A percentile compares a stretch with the other conserved stretches of the same genome.
Conservation (phyloP, 1,140 invertebrate species). For the Mactra quadrangularis region DNA sequence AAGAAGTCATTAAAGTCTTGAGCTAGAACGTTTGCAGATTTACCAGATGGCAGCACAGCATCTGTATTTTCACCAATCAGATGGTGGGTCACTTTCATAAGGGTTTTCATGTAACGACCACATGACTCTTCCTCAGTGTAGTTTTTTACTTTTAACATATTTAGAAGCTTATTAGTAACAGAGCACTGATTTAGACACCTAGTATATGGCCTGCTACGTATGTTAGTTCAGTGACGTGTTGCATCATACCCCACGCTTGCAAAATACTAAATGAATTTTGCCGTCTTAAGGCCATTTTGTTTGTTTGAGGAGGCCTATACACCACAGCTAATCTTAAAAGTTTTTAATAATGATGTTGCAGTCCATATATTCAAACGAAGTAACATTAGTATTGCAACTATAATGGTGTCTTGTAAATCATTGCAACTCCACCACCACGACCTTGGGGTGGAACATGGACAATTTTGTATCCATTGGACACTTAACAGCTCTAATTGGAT, state of each 20-base stretch:
- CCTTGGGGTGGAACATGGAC: constrained; percentile 15
- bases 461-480: constrained; percentile 31
- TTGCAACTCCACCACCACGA: constrained; percentile 23
- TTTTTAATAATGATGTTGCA: constrained; percentile 4
- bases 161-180: background rate
- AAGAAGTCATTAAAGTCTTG: constrained; percentile 20
- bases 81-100: background rate
- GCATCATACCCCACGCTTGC: constrained; percentile 17
- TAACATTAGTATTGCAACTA: background rate
- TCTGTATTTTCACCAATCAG: background rate
- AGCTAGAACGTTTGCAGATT: constrained; percentile 20
- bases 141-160: background rate
- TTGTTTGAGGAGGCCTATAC: constrained; percentile 30
- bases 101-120: background rate
- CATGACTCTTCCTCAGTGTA: background rate
- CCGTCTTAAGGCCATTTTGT: constrained; percentile 12
- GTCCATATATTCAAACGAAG: constrained; percentile 39
- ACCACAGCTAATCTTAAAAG: constrained; percentile 24
- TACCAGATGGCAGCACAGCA: background rate
- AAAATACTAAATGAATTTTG: constrained; percentile 18
- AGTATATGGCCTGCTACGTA: constrained; percentile 41
- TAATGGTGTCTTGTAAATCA: constrained; percentile 19
- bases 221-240: constrained; percentile 35
- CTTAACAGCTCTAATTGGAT: no score
- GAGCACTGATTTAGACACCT: no score